Evolutionary conservation across 2,888 invertebrate species (phyloP).

Genomic region (Nemoura dubitans): DNA sequence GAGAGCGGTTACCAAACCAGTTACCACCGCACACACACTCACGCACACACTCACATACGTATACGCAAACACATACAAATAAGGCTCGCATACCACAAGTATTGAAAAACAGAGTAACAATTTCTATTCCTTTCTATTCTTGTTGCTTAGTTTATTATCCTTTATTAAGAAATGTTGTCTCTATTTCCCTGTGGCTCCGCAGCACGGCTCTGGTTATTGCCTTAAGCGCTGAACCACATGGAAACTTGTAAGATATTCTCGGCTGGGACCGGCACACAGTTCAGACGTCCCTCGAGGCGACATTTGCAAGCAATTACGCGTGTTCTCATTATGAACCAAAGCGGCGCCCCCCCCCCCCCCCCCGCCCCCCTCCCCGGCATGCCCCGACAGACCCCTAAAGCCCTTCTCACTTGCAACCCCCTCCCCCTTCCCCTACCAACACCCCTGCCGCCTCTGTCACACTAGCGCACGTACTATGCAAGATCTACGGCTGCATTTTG

Average conservation of each 20-base stretch:
- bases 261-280: not conserved
- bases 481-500: not conserved
- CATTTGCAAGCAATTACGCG: slow-evolving; percentile 47
- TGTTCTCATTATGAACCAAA: slow-evolving; percentile 47
- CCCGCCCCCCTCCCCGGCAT: not conserved
- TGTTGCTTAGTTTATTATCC: not conserved
- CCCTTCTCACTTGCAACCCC: not conserved
- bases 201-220: not conserved
- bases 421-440: not conserved
- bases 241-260: slow-evolving; percentile 12
- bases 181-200: not conserved
- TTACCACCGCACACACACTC: not conserved
- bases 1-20: not conserved
- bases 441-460: not conserved
- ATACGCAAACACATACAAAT: no score
- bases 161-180: slow-evolving; percentile 2
- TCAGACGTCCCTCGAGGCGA: slow-evolving; percentile 39
- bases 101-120: not conserved
- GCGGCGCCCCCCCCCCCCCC: slow-evolving; percentile 18
- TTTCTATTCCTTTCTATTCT: slow-evolving; percentile 4
- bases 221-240: not conserved
- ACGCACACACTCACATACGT: not conserved
- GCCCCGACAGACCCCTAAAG: not conserved
- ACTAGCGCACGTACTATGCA: not conserved
- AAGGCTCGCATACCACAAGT: not conserved